Evolutionary conservation across 2,888 invertebrate species (phyloP), one percentile per base, ranked within the genome.

Genomic region (Pyralis farinalis): DNA sequence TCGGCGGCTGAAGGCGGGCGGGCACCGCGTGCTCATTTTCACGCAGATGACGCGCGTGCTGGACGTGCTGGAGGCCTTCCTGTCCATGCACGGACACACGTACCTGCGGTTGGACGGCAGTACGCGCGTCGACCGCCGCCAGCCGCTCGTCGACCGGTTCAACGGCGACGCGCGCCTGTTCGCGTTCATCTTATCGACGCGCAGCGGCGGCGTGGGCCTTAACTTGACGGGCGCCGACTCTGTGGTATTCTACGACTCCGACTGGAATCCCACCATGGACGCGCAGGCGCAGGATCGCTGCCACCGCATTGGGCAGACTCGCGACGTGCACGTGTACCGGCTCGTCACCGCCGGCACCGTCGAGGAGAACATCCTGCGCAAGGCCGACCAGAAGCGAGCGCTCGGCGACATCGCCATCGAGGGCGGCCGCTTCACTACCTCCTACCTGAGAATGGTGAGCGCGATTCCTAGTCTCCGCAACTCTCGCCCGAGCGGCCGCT

Each of bases 201-300:
- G 99, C 44, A 97, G 98, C 40, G 99, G 99, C 63, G 99, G 99
- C 64, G 95, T 99, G 33, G 99, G 99, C 40, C 96, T 99, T 35
- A 99, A 99, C 91, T 91, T 99, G 55, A 99, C 98, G 22, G 99
- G 99, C 53, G 99, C 99, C 32, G 99, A 99, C 89, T 97, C 98
- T 60, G 99, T 99, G 56, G 96, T 99, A 76, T 99, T 99, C 90
- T 99, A 99, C 84, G 99, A 99, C 90, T 98, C 98, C 48, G 98
- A 99, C 88, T 99, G 98, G 99, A 99, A 99, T 91, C 99, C 99
- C 37, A 99, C 98, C 3, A 99, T 99, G 98, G 99, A 99, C 90
- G 98, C 98, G 46, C 86, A 86, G 70, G 97, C 97, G 50, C 97
- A 97, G 84, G 97, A 97, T 89, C 92, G 98, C 58, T 98, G 98